These are phyloP conservation scores for Stomatorhinus ivindoensis DNA, from an alignment of 2,113 vertebrate genomes.

Conservation along the genomic window DNA sequence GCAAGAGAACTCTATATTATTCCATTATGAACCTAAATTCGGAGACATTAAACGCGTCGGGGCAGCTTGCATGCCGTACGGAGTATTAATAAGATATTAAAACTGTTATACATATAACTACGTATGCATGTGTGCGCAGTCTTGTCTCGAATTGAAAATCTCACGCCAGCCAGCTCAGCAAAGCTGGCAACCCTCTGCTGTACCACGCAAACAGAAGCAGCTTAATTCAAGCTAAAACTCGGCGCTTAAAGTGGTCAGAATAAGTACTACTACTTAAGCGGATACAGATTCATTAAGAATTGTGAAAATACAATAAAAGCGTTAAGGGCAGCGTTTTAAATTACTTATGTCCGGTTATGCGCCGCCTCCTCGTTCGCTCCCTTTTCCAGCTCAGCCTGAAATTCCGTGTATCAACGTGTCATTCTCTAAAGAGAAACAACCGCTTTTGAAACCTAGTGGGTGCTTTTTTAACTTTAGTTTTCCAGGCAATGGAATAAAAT, in stretches of 20 bases:
- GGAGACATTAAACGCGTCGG: neutral
- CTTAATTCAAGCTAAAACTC: neutral
- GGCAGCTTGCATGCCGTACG: neutral
- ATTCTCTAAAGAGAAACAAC: constrained; percentile 20
- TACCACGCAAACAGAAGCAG: neutral
- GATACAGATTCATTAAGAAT: neutral
- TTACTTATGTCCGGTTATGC: neutral
- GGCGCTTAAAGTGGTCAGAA: neutral
- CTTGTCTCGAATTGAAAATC: neutral
- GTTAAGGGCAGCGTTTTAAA: neutral
- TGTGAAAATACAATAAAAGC: neutral
- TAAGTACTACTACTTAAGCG: neutral
- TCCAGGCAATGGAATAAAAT: neutral
- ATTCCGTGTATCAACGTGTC: constrained; percentile 30
- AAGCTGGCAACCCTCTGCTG: neutral
- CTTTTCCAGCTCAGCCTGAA: neutral
- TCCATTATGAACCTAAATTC: neutral
- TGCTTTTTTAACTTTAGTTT: neutral
- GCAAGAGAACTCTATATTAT: neutral
- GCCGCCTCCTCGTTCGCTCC: neutral
- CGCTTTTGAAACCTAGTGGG: neutral
- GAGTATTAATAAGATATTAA: neutral
- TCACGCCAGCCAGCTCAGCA: neutral
- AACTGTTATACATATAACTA: neutral
- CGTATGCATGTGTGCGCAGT: neutral